These are phyloP conservation scores for Campopleginae sp. DNA, from an alignment of 2,888 invertebrate genomes.

Conservation along the genomic window DNA sequence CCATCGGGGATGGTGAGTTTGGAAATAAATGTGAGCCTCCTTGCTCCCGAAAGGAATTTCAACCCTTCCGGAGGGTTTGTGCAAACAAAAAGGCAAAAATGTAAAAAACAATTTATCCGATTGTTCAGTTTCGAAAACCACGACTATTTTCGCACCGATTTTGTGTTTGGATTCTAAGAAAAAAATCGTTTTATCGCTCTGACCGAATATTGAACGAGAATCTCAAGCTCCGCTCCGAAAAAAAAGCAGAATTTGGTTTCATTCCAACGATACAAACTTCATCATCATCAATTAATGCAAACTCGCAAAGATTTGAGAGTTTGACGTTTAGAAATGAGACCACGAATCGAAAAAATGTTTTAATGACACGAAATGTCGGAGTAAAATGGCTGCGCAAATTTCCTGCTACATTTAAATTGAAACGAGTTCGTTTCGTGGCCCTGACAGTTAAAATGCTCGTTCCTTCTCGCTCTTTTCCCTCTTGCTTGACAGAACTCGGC, in stretches of 20 bases:
- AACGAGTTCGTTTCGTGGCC: constrained; percentile 36
- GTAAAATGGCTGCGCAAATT: not conserved
- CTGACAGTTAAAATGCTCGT: constrained; percentile 35
- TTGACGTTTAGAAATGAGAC: not conserved
- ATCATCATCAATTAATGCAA: not conserved
- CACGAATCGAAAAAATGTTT: not conserved
- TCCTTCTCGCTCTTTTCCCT: not conserved
- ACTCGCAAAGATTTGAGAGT: not conserved
- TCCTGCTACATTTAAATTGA: not conserved
- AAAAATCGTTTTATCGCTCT: too few species aligned
- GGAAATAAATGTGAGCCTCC: not conserved
- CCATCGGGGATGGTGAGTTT: not conserved
- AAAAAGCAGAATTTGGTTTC: too few species aligned
- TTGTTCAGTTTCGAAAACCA: too few species aligned
- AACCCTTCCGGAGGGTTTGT: not conserved
- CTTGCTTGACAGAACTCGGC: constrained; percentile 49
- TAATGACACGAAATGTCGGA: not conserved
- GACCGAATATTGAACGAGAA: too few species aligned
- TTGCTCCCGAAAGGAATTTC: not conserved
- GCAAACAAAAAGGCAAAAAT: not conserved
- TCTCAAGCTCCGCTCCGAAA: too few species aligned
- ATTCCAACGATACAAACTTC: not conserved
- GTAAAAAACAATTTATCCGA: not conserved
- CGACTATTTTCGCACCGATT: too few species aligned
- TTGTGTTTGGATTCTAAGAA: too few species aligned